Percentiles rank a stretch among this genome's conserved stretches.
phyloP scores from a whole-genome alignment of 2,888 invertebrate species.

The Melanophora roralis region DNA sequence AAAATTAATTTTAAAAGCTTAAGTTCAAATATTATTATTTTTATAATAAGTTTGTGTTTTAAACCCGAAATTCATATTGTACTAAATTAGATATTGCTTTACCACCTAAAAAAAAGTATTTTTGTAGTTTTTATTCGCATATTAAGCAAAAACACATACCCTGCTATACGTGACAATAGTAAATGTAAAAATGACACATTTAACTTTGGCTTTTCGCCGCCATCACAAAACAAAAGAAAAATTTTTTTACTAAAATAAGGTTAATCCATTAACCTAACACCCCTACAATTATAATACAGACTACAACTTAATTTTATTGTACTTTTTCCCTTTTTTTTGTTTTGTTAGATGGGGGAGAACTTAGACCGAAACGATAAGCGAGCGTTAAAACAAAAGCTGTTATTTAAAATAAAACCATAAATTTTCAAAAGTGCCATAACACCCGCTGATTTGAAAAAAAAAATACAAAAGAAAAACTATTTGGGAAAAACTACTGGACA shows the following conservation, averaged over 20 bases:
- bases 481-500: constrained; percentile 46
- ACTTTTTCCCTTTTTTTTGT: not conserved
- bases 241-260: constrained; percentile 19
- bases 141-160: too few relatives aligned
- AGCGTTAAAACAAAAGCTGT: constrained; percentile 26
- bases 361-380: constrained; percentile 20
- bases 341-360: not conserved
- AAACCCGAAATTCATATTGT: too few relatives aligned
- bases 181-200: constrained; percentile 73
- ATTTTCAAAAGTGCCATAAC: constrained; percentile 56
- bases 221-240: not conserved
- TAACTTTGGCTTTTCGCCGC: constrained; percentile 14
- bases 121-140: too few relatives aligned
- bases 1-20: not conserved
- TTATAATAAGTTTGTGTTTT: too few relatives aligned
- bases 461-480: constrained; percentile 14
- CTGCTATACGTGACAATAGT: too few relatives aligned
- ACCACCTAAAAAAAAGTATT: too few relatives aligned
- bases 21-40: not conserved
- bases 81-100: too few relatives aligned
- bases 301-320: constrained; percentile 43
- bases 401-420: constrained; percentile 54
- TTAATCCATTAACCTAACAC: constrained; percentile 55
- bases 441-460: constrained; percentile 52
- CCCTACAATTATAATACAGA: constrained; percentile 34